Base-by-base conservation (phyloP, 2,113 vertebrate species). In the Ageneiosus marmoratus region DNA sequence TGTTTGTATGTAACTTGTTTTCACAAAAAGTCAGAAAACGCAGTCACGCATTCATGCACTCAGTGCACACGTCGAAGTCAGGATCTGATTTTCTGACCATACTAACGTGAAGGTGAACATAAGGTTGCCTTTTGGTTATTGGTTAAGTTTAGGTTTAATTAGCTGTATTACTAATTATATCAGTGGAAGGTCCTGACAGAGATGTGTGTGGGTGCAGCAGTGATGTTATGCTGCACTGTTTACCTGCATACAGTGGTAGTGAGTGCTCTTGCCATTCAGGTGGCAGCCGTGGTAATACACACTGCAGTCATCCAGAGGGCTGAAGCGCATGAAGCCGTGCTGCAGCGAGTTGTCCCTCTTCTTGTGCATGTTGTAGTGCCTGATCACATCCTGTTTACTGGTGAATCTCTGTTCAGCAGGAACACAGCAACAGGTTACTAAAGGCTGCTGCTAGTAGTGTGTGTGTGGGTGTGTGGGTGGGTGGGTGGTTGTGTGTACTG, bases 221-320 rank as follows among this genome's bases (percentile, higher is more conserved):
- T 50, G 29, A 37, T 46, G 41, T 62, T 70, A 60, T 77, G 32
- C n/a, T 75, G 22, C 48, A 53, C 62, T 69, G 32, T 58, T 92
- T 94, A 98, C 97, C 98, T 99, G 98, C 98, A 99, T 99, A 95
- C 98, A 99, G 93, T 99, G 98, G 94, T 99, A 99, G 94, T 99
- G 98, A 80, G 98, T 99, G 94, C 98, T 99, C 93, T 99, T 99
- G 88, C 98, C 98, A 6, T 99, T 99, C 82, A 99, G 96, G 94
- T 99, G 98, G 90, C 98, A 99, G 93, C 98, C 97, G 0, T 99
- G 97, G 89, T 99, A 99, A 93, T 99, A 99, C 67, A 98, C 96
- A 0, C 98, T 98, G 92, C 98, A 99, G 95, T 99, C 98, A 16
- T 99, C 98, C 94, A 99, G 93, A 0, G 98, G 98, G 94, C 98